Conservation (phyloP, 1,140 invertebrate species). For the Drosophila elegans region DNA sequence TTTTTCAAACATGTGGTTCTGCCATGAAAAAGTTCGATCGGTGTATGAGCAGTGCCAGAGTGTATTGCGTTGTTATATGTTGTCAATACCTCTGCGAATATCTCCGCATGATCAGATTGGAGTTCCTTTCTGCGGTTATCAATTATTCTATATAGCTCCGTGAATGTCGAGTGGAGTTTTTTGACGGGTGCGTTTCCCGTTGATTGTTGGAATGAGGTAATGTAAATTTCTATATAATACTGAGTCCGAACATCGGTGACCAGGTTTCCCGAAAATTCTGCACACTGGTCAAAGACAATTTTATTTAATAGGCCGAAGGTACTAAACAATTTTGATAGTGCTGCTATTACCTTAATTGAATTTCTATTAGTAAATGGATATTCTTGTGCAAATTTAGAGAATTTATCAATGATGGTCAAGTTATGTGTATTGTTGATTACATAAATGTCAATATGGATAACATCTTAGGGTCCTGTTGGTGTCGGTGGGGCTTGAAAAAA, state of each 20-base stretch:
- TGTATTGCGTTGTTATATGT: background rate
- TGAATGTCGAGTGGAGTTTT: background rate
- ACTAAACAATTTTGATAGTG: background rate
- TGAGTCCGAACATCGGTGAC: background rate
- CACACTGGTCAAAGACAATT: background rate
- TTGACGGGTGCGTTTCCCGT: background rate
- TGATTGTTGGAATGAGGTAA: background rate
- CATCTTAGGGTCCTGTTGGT: background rate
- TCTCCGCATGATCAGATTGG: background rate
- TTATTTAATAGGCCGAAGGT: background rate
- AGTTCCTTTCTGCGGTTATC: background rate
- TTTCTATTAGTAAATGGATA: background rate
- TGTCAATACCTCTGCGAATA: background rate
- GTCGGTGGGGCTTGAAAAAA: no score
- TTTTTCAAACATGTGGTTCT: no score
- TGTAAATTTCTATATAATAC: background rate
- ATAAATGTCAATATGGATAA: background rate
- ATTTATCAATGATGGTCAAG: background rate
- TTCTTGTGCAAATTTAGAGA: background rate
- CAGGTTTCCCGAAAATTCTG: background rate
- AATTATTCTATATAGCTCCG: background rate
- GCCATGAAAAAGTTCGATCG: no score
- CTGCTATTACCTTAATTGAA: background rate
- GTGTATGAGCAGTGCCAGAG: background rate
- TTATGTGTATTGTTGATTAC: background rate